Percentiles rank a stretch among this genome's conserved stretches.
Evolutionary conservation across 2,888 invertebrate genomes (phyloP).

Genomic region (Sesamia inferens): DNA sequence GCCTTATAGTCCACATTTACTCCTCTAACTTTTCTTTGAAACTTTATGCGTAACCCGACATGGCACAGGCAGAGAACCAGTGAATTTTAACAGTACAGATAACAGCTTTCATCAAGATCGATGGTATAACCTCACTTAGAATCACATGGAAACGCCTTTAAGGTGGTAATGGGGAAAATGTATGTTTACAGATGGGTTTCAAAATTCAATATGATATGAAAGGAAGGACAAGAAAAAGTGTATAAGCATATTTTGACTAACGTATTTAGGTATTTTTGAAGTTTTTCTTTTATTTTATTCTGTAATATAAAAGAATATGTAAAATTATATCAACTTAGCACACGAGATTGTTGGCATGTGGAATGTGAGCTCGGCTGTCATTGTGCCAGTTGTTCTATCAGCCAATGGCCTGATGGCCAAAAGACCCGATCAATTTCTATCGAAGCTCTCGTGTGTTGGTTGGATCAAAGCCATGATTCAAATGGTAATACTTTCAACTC

Average conservation of each 20-base stretch:
- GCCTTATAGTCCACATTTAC: constrained; percentile 5
- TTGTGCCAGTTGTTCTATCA: no score
- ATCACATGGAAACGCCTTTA: constrained; percentile 49
- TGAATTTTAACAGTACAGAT: constrained; percentile 36
- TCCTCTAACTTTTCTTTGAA: neutral
- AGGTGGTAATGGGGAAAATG: neutral
- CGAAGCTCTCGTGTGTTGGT: no score
- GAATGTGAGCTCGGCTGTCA: no score
- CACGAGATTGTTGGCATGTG: no score
- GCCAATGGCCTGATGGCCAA: no score
- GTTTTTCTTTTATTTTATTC: no score
- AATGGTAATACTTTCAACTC: no score
- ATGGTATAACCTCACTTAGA: constrained; percentile 43
- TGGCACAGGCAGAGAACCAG: constrained; percentile 23
- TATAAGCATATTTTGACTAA: neutral
- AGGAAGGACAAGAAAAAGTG: neutral
- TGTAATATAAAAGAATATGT: no score
- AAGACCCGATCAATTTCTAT: no score
- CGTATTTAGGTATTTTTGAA: neutral
- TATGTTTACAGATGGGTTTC: neutral
- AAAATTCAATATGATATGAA: neutral
- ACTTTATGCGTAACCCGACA: constrained; percentile 24
- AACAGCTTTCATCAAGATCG: constrained; percentile 56
- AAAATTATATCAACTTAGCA: no score
- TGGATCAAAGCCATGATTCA: no score